These are phyloP conservation scores for Hoplostethus atlanticus DNA, from an alignment of 2,797 vertebrate genomes.

Conservation along the genomic window DNA sequence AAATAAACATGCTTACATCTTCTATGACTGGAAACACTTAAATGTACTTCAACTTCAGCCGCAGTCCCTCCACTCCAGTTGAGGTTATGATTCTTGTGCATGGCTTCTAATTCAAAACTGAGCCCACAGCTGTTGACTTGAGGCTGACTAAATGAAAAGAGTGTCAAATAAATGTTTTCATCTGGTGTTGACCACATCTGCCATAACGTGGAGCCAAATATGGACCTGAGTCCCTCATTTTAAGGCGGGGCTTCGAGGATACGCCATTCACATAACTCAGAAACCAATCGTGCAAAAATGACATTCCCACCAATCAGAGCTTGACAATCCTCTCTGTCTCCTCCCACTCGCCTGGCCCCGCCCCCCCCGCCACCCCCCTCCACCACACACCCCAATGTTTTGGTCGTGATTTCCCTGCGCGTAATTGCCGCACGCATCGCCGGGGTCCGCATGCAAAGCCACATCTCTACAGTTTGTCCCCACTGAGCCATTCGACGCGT, in stretches of 20 bases:
- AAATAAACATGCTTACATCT: too few relatives aligned
- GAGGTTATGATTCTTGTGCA: background rate
- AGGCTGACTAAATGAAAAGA: background rate
- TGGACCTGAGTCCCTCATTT: conserved; percentile 25
- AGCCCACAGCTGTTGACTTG: background rate
- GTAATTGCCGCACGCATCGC: background rate
- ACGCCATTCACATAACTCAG: conserved; percentile 53
- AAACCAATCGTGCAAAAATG: conserved; percentile 22
- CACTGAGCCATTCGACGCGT: background rate
- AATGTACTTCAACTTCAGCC: too few relatives aligned
- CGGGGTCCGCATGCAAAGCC: background rate
- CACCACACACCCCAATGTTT: conserved; percentile 67
- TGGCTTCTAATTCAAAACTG: too few relatives aligned
- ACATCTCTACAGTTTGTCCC: too few relatives aligned
- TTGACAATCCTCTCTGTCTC: background rate
- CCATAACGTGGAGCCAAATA: background rate
- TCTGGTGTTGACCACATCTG: background rate
- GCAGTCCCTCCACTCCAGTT: background rate
- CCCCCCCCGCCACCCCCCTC: conserved; percentile 9
- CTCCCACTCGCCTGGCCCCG: conserved; percentile 30
- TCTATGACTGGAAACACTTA: too few relatives aligned
- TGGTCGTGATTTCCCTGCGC: conserved; percentile 56
- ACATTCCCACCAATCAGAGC: conserved; percentile 61
- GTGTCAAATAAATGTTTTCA: background rate
- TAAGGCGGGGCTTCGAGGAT: conserved; percentile 32